Percentiles rank a stretch among this genome's conserved stretches.
phyloP scores from a whole-genome alignment of 2,888 invertebrate species.

The Prosapia bicincta region DNA sequence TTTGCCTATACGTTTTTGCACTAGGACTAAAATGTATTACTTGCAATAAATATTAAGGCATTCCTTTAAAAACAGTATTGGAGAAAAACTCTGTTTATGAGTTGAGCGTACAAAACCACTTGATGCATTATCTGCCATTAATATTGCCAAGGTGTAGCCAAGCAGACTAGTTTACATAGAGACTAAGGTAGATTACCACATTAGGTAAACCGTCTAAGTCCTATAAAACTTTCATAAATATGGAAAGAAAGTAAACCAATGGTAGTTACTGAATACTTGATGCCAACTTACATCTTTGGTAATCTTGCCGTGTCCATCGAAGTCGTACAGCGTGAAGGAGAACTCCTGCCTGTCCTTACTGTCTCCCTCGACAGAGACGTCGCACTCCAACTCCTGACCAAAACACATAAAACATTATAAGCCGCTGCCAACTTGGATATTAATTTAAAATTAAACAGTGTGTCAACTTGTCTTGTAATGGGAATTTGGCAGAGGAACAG shows the following conservation, averaged over 20 bases:
- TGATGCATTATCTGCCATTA: not conserved
- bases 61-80: too few relatives aligned
- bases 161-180: too few relatives aligned
- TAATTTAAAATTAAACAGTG: not conserved
- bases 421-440: not conserved
- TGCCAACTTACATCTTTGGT: slow-evolving; percentile 75
- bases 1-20: too few relatives aligned
- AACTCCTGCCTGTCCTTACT: slow-evolving; percentile 59
- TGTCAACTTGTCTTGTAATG: not conserved
- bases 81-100: too few relatives aligned
- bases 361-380: slow-evolving; percentile 77
- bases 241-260: not conserved
- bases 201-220: not conserved
- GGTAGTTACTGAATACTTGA: too few relatives aligned
- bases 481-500: not conserved
- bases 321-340: slow-evolving; percentile 87
- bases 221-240: not conserved
- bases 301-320: slow-evolving; percentile 88
- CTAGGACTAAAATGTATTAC: too few relatives aligned
- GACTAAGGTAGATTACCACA: too few relatives aligned
- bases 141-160: not conserved
- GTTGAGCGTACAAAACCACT: too few relatives aligned
- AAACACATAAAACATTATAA: not conserved
- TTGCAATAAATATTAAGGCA: too few relatives aligned
- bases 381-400: slow-evolving; percentile 80